Evolutionary conservation across 2,888 invertebrate genomes (phyloP).

Genomic region (Metopia argyrocephala): DNA sequence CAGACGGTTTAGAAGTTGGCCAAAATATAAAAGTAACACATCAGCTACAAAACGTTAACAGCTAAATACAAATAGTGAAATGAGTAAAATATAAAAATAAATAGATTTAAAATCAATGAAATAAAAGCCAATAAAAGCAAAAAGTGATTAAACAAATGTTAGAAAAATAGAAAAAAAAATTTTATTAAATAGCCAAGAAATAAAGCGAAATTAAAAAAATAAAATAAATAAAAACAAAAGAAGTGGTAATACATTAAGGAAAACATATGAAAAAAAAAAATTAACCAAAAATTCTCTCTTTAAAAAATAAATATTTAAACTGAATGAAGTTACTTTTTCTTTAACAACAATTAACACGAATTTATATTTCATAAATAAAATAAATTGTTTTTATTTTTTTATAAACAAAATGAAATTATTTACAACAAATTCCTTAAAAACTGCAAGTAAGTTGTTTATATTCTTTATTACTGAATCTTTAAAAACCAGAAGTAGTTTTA

Average conservation of each 20-base stretch:
- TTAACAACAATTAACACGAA: too few species aligned
- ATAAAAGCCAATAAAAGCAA: neutral
- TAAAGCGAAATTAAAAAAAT: constrained; percentile 17
- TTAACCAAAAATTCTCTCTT: neutral
- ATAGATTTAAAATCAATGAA: neutral
- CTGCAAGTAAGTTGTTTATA: constrained; percentile 63
- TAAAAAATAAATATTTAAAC: neutral
- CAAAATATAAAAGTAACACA: neutral
- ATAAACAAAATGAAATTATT: constrained; percentile 65
- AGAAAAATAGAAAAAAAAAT: too few species aligned
- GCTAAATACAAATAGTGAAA: constrained; percentile 8
- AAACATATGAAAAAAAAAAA: constrained; percentile 4
- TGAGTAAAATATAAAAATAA: constrained; percentile 1
- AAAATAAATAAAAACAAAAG: neutral
- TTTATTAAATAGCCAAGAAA: constrained; percentile 24
- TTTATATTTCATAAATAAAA: neutral
- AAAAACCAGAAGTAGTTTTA: constrained; percentile 47
- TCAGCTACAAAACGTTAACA: neutral
- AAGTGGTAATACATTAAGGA: constrained; percentile 3
- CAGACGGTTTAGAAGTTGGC: constrained; percentile 59
- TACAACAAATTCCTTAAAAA: constrained; percentile 54
- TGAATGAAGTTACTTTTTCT: neutral
- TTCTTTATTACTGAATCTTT: constrained; percentile 7
- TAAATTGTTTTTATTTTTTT: neutral
- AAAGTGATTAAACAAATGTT: neutral